Conservation (phyloP, 2,113 vertebrate genomes). For the Macaca nemestrina region DNA sequence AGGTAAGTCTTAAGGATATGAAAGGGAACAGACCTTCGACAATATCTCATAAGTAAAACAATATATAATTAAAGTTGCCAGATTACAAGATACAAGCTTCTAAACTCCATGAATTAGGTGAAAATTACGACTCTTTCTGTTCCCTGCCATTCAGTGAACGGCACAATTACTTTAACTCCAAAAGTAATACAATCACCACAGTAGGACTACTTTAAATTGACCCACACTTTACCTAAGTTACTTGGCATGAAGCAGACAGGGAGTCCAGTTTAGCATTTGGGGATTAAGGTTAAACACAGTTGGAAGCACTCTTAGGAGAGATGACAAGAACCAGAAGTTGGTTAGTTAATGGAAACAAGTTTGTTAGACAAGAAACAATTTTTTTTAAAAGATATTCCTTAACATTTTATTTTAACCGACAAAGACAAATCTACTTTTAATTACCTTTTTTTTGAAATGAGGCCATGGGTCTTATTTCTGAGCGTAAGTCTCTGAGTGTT, state of each 20-base stretch:
- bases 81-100: neutral
- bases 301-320: neutral
- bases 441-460: neutral
- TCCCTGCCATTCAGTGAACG: neutral
- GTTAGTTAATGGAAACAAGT: neutral
- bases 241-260: neutral
- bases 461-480: neutral
- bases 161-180: neutral
- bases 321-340: neutral
- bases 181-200: neutral
- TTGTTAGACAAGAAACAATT: neutral
- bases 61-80: conserved; percentile 3
- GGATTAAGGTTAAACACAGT: neutral
- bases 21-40: neutral
- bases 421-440: neutral
- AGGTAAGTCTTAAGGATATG: neutral
- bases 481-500: neutral
- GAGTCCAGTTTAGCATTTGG: neutral
- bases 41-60: neutral
- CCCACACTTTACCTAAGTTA: neutral
- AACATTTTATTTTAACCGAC: neutral
- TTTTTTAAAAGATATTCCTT: neutral
- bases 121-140: conserved; percentile 5
- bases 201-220: neutral
- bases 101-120: neutral